A percentile compares a stretch with the other conserved stretches of the same genome.
These are phyloP conservation scores for Drosophila equinoxialis DNA, from an alignment of 1,140 invertebrate genomes.

Conservation along the genomic window DNA sequence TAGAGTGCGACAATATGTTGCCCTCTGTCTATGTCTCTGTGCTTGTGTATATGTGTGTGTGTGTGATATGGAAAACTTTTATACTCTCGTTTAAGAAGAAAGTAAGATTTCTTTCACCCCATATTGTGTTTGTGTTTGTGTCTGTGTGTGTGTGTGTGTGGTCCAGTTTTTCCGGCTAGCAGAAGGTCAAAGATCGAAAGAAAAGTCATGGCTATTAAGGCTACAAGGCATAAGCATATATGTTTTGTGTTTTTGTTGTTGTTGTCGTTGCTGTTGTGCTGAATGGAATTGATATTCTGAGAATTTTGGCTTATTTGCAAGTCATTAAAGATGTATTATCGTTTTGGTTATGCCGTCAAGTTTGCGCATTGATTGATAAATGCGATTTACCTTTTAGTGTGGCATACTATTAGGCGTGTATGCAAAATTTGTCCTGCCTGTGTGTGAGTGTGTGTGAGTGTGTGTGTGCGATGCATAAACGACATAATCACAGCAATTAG, in stretches of 20 bases:
- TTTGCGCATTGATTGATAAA: slow-evolving; percentile 59
- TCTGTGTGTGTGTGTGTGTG: slow-evolving; percentile 24
- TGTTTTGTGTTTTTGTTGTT: background rate
- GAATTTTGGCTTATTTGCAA: slow-evolving; percentile 34
- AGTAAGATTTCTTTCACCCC: slow-evolving; percentile 61
- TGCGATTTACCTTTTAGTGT: slow-evolving; percentile 61
- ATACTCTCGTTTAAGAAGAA: slow-evolving; percentile 56
- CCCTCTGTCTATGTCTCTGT: slow-evolving; percentile 39
- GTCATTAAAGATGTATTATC: slow-evolving; percentile 42
- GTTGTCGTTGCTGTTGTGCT: background rate
- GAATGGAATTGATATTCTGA: slow-evolving; percentile 23
- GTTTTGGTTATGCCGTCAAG: slow-evolving; percentile 6
- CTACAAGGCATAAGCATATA: slow-evolving; percentile 11
- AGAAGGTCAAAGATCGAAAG: slow-evolving; percentile 36
- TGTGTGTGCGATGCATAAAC: slow-evolving; percentile 41
- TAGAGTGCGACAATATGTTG: slow-evolving; percentile 80
- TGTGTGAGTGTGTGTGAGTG: background rate
- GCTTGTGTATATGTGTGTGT: slow-evolving; percentile 1
- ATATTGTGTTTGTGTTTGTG: slow-evolving; percentile 24
- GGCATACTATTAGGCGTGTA: slow-evolving; percentile 7
- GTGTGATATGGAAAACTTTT: slow-evolving; percentile 52
- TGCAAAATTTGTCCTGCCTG: background rate
- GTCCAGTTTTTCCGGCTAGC: slow-evolving; percentile 36
- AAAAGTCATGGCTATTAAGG: slow-evolving; percentile 50
- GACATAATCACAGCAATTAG: slow-evolving; percentile 74